Evolutionary conservation across 2,113 vertebrate species (phyloP).

Genomic region (Anarhynchus alexandrinus): DNA sequence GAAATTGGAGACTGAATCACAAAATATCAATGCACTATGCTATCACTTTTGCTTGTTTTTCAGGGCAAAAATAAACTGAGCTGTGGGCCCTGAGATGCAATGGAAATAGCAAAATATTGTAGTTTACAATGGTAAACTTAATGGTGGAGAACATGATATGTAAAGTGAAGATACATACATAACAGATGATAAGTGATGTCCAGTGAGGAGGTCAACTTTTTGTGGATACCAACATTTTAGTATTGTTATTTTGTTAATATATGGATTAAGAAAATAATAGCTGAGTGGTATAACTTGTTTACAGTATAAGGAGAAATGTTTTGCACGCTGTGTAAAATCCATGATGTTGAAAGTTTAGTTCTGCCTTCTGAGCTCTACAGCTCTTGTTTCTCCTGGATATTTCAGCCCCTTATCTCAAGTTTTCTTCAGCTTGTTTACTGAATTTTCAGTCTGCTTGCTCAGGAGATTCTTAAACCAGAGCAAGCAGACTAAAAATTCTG

Average conservation of each 20-base stretch:
- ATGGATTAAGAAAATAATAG: not conserved
- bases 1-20: not conserved
- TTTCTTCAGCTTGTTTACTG: slow-evolving; percentile 57
- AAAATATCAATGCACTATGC: not conserved
- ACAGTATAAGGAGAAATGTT: not conserved
- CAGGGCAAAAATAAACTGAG: not conserved
- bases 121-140: not conserved
- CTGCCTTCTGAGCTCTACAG: not conserved
- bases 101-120: not conserved
- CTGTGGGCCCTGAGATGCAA: not conserved
- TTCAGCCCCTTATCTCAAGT: slow-evolving; percentile 38
- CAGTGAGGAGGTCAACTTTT: not conserved
- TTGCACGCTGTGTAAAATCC: not conserved
- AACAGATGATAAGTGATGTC: not conserved
- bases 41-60: not conserved
- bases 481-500: slow-evolving; percentile 33
- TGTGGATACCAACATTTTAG: not conserved
- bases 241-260: not conserved
- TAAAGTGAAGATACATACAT: not conserved
- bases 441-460: slow-evolving; percentile 59
- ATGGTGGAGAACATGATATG: not conserved
- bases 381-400: slow-evolving; percentile 47
- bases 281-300: not conserved
- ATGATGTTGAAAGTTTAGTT: not conserved
- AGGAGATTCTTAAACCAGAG: slow-evolving; percentile 55